Conservation (phyloP, 2,888 invertebrate genomes). For the Cryptocheilus praepositus region DNA sequence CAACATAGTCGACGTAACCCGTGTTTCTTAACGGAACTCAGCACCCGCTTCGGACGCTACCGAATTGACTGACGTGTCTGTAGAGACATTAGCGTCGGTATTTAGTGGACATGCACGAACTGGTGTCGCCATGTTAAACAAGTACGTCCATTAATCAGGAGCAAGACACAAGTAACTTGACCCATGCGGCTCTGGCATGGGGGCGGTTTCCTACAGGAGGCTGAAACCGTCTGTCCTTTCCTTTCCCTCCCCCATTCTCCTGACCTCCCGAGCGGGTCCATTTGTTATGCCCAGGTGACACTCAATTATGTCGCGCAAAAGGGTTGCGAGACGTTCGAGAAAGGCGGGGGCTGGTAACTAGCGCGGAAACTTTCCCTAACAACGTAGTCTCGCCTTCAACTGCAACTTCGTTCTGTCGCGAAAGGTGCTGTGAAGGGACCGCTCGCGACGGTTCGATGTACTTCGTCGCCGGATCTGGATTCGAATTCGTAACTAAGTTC, state of each 20-base stretch:
- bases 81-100: conserved; percentile 62
- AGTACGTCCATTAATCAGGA: conserved; percentile 69
- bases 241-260: background rate
- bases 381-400: conserved; percentile 44
- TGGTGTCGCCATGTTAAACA: conserved; percentile 65
- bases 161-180: conserved; percentile 65
- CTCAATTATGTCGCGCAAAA: conserved; percentile 70
- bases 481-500: conserved; percentile 47
- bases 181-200: conserved; percentile 60
- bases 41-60: too few species aligned
- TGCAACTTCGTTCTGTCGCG: conserved; percentile 12
- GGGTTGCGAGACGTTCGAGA: conserved; percentile 57
- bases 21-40: too few species aligned
- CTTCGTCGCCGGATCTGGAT: conserved; percentile 25
- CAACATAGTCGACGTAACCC: too few species aligned
- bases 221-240: conserved; percentile 33
- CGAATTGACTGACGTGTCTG: background rate
- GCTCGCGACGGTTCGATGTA: conserved; percentile 34
- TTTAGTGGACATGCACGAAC: conserved; percentile 66
- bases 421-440: conserved; percentile 37
- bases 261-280: conserved; percentile 59
- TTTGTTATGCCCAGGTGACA: conserved; percentile 72
- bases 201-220: conserved; percentile 51
- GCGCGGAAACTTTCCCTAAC: conserved; percentile 61
- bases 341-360: conserved; percentile 62